These are phyloP conservation scores for Colistium nudipinnis DNA, from an alignment of 2,113 vertebrate species.

Conservation along the genomic window DNA sequence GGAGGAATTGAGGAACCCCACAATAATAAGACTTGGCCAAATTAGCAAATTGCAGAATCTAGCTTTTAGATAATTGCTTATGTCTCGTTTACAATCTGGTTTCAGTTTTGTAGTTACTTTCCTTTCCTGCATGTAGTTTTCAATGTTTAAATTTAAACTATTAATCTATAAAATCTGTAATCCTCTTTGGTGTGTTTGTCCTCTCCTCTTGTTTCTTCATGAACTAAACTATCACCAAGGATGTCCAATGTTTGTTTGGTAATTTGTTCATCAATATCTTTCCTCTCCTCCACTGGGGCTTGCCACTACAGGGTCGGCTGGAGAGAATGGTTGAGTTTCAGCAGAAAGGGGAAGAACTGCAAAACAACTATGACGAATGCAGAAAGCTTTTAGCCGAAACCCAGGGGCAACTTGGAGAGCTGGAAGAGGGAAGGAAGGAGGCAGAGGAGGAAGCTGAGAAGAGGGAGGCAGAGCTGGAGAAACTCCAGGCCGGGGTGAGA, in stretches of 20 bases:
- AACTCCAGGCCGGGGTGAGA: constrained; percentile 80
- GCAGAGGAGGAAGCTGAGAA: constrained; percentile 28
- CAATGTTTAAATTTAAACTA: no score
- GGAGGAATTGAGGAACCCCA: no score
- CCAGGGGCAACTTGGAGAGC: constrained; percentile 79
- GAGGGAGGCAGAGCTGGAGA: constrained; percentile 71
- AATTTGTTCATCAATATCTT: background rate
- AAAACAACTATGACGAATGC: constrained; percentile 81
- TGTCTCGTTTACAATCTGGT: background rate
- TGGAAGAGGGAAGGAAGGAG: constrained; percentile 66
- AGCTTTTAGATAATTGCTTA: background rate
- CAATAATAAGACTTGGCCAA: no score
- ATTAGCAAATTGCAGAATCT: background rate
- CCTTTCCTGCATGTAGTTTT: background rate
- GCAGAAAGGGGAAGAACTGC: constrained; percentile 87
- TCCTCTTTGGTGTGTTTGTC: background rate
- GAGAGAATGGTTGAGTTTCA: constrained; percentile 90
- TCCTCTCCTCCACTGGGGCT: background rate
- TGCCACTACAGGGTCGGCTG: constrained; percentile 82
- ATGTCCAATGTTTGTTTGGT: background rate
- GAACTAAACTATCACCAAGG: background rate
- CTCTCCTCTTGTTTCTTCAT: background rate
- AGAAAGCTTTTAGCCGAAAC: constrained; percentile 80
- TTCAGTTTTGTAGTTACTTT: background rate
- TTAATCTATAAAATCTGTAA: background rate